Conservation (phyloP, 2,113 vertebrate species). For the Aldabrachelys gigantea region DNA sequence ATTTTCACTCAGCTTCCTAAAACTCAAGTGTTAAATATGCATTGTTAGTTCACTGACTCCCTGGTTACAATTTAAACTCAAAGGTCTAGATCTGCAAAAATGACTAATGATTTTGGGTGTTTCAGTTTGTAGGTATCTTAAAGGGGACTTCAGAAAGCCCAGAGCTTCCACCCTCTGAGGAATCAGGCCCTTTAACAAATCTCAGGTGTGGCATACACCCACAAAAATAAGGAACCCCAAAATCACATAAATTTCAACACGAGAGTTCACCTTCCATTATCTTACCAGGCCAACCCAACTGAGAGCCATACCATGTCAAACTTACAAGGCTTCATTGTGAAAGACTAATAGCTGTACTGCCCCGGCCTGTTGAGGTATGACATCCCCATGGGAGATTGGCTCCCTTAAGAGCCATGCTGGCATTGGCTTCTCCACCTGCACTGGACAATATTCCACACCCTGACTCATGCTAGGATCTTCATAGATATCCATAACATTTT, state of each 20-base stretch:
- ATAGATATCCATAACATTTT: neutral
- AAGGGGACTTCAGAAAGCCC: neutral
- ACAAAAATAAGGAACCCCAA: neutral
- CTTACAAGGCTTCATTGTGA: neutral
- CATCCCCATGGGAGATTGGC: neutral
- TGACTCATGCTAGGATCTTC: neutral
- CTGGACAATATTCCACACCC: accelerated
- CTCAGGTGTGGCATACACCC: neutral
- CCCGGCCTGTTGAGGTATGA: neutral
- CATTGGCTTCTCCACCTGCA: neutral
- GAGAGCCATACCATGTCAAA: neutral
- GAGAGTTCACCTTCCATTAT: neutral
- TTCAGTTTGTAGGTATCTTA: neutral
- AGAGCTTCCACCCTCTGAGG: neutral
- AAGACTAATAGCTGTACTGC: neutral
- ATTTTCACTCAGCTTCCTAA: neutral
- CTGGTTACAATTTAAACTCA: neutral
- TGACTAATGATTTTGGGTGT: neutral
- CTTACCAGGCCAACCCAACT: neutral
- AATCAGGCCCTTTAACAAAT: neutral
- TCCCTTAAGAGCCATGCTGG: neutral
- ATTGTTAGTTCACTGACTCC: neutral
- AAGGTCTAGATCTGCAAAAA: neutral
- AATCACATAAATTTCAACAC: neutral
- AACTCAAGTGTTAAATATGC: conserved; percentile 4